Conservation (phyloP, 2,797 vertebrate genomes). For the Chanos chanos region DNA sequence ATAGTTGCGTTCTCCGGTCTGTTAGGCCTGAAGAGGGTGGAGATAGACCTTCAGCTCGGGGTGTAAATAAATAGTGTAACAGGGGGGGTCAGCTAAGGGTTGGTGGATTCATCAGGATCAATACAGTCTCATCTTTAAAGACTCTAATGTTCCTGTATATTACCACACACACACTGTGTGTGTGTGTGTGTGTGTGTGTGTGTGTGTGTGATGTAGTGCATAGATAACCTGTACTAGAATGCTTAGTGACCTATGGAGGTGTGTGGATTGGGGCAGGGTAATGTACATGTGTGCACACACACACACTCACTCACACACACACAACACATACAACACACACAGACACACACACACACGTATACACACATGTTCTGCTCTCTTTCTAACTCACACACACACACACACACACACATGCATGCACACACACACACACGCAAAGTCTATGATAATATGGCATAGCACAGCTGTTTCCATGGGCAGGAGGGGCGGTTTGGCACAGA, state of each 20-base stretch:
- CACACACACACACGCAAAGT: too few relatives aligned
- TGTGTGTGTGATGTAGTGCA: too few relatives aligned
- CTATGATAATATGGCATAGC: neutral
- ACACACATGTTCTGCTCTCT: too few relatives aligned
- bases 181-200: too few relatives aligned
- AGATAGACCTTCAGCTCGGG: neutral
- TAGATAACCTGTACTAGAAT: too few relatives aligned
- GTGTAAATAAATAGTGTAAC: neutral
- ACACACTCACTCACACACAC: neutral
- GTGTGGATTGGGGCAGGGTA: too few relatives aligned
- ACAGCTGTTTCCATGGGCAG: slow-evolving; percentile 7
- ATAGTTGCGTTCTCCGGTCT: neutral
- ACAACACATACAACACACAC: neutral
- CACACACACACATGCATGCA: neutral
- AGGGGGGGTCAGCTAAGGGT: neutral
- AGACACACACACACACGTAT: neutral
- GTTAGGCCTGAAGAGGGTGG: neutral
- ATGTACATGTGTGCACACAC: too few relatives aligned
- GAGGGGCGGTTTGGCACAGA: neutral
- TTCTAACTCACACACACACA: neutral
- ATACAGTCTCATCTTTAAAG: neutral
- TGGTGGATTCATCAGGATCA: slow-evolving; percentile 1
- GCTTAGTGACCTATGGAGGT: too few relatives aligned
- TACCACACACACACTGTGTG: neutral
- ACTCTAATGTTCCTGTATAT: neutral